phyloP scores from a whole-genome alignment of 2,113 vertebrate genomes.

The Sinocyclocheilus maitianheensis region DNA sequence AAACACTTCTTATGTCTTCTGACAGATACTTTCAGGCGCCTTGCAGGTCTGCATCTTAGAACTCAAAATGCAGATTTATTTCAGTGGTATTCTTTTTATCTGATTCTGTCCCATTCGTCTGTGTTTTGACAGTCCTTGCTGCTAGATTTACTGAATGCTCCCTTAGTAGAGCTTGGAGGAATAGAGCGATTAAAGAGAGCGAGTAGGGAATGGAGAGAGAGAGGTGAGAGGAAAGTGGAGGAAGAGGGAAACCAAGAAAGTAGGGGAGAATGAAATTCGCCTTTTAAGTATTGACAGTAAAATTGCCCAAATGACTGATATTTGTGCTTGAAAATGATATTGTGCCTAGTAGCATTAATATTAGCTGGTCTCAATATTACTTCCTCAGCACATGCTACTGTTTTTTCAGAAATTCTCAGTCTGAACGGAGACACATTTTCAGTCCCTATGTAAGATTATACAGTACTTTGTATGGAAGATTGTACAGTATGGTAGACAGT shows the following conservation, averaged over 20 bases:
- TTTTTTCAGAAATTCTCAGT: background rate
- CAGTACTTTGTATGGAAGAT: background rate
- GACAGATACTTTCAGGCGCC: slow-evolving; percentile 45
- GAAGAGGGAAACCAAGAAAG: background rate
- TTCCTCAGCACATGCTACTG: background rate
- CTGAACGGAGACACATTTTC: background rate
- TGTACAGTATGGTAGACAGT: too few species aligned
- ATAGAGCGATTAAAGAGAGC: slow-evolving; percentile 43
- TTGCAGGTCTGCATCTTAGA: slow-evolving; percentile 41
- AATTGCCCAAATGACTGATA: slow-evolving; percentile 3
- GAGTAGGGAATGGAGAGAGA: slow-evolving; percentile 29
- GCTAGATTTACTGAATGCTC: slow-evolving; percentile 43
- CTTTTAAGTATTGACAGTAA: background rate
- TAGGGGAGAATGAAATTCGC: background rate
- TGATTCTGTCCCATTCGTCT: slow-evolving; percentile 52
- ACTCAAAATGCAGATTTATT: slow-evolving; percentile 58
- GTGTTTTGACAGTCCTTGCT: slow-evolving; percentile 43
- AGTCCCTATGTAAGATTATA: background rate
- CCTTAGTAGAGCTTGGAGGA: slow-evolving; percentile 29
- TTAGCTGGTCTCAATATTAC: background rate
- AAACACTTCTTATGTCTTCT: slow-evolving; percentile 37
- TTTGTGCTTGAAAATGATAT: slow-evolving; percentile 15
- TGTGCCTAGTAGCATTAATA: background rate
- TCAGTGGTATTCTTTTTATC: slow-evolving; percentile 54
- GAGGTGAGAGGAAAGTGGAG: slow-evolving; percentile 5